Conservation (phyloP, 2,888 invertebrate species). For the Agrilus mali region DNA sequence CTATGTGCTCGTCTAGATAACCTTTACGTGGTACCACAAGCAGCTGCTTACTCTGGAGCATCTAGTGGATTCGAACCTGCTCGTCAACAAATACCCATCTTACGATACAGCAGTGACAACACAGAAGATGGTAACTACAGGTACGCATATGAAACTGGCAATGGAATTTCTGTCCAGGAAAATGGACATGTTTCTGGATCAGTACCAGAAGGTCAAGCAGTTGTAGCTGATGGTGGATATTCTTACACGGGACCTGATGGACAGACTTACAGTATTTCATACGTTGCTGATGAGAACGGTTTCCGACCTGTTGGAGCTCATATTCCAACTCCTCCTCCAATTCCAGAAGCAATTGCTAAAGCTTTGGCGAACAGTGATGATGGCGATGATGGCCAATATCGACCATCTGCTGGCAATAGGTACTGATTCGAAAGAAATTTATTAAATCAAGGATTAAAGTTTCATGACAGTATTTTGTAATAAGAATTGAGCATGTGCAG, state of each 20-base stretch:
- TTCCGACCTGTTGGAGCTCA: slow-evolving; percentile 21
- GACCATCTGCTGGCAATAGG: background rate
- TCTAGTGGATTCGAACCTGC: slow-evolving; percentile 1
- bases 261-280: slow-evolving; percentile 16
- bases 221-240: slow-evolving; percentile 23
- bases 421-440: too few species aligned
- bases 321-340: slow-evolving; percentile 45
- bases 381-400: slow-evolving; percentile 20
- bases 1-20: too few species aligned
- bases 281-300: slow-evolving; percentile 24
- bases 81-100: slow-evolving; percentile 11
- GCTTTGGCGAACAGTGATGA: slow-evolving; percentile 15
- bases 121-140: slow-evolving; percentile 19
- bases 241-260: slow-evolving; percentile 26
- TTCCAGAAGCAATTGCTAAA: slow-evolving; percentile 41
- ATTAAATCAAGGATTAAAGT: too few species aligned
- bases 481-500: too few species aligned
- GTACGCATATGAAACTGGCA: slow-evolving; percentile 18
- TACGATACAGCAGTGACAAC: slow-evolving; percentile 20
- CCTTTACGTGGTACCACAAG: too few species aligned
- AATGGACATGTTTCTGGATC: slow-evolving; percentile 16
- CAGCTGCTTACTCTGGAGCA: background rate
- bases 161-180: slow-evolving; percentile 22
- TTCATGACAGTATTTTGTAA: too few species aligned
- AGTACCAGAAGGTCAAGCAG: slow-evolving; percentile 13